Base-by-base conservation (phyloP, 2,113 vertebrate genomes). In the Polyodon spathula region DNA sequence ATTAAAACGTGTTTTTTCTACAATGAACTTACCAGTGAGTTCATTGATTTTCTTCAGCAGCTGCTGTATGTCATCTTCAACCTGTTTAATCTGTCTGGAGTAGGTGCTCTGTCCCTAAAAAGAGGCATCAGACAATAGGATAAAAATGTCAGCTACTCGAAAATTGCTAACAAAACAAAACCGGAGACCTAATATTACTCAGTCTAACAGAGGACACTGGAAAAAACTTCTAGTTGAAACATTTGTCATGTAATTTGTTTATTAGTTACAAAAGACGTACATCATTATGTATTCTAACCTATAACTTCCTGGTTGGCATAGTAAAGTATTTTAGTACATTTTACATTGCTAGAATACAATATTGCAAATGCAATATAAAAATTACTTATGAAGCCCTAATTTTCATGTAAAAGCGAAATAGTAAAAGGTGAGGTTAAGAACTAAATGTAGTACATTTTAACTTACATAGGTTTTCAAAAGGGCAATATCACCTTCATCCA, bases 31-130 rank as follows among this genome's bases (percentile, higher is more conserved):
- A 98, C 95, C 96, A 56, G 96, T 99, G 41, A 99, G 92, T 71
- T 99, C 96, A 64, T 98, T 99, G 67, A 99, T 99, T 81, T 99
- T 99, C 81, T 99, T 99, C 65, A 99, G 95, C 38, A 99, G 89
- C 59, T 93, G 89, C 43, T 98, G 96, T 66, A 99, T 97, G 66
- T 99, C 96, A 88, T 99, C 96, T 67, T 98, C 96, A 6, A 97
- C 96, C 70, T 99, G 95, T 70, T 98, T 98, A 73, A 98, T 99
- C 81, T 98, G 96, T 67, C 94, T 89, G 1, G 95, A 98, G 59
- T 99, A 98, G 0, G 95, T 98, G 74, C 94, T 98, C 76, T 99
- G 96, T 69, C 96, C 96, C 95, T 98, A 70, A 4, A 53, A 1
- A n/a, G 6, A 68, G 2, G 73, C 6, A 63, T 15, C 1, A 6